Evolutionary conservation across 2,888 invertebrate species (phyloP), one percentile per base, ranked within the genome.

Genomic region (Synergus umbraculus): DNA sequence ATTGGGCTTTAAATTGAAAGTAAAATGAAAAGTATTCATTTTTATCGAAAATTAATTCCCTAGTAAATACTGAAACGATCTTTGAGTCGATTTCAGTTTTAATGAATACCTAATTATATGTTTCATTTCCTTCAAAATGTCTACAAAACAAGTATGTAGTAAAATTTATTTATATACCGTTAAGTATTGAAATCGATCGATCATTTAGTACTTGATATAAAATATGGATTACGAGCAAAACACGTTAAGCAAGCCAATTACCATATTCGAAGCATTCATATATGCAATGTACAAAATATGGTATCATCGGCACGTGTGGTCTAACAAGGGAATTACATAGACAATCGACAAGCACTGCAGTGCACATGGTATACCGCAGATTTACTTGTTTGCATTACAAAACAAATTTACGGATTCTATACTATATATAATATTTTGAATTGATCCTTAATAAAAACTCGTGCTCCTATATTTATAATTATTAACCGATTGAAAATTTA

Each of bases 321-420:
- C 49, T 69, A 49, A 29, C 46, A 22, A 49, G 29, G 69, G 69
- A 69, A 69, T 29, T 29, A 29, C 29, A 29, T 29, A 43, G 43
- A 66, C 66, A 66, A 49, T 69, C 69, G n/a, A 49, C 69, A 69
- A 69, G 46, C 49, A 46, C 46, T 46, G 29, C 49, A 29, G 29
- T 69, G 69, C 69, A 69, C 49, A 46, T 69, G 69, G 69, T 69
- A 49, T 69, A 69, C 69, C 69, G n/a, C 69, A 69, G 49, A 69
- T 29, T 49, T 49, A 69, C 15, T 69, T 69, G 49, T 49, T 69
- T 69, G 15, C 29, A 69, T 29, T 8, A 18, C 58, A 58, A 58
- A 58, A 58, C 29, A n/a, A 13, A 49, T 29, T 49, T 46, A 46
- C 3, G 7, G 29, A 66, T 13, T 43, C n/a, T 12, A 43, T 65